phyloP scores from a whole-genome alignment of 2,888 invertebrate genomes.

The Athripsodes cinereus region DNA sequence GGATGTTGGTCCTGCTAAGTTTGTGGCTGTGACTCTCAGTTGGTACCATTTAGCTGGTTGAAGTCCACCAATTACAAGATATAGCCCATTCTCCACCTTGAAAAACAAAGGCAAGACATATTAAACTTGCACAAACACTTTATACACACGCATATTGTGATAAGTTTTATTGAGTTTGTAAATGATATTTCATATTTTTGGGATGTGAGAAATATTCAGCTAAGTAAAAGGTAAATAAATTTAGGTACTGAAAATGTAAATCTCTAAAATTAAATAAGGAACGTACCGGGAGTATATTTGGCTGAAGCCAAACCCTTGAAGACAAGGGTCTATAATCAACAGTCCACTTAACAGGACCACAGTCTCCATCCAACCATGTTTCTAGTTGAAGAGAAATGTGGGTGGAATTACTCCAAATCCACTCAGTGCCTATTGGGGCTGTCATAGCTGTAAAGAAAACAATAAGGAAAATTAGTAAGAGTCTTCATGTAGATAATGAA shows the following conservation, averaged over 20 bases:
- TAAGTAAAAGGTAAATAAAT: no score
- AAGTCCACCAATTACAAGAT: constrained; percentile 45
- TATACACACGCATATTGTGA: no score
- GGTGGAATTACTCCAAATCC: constrained; percentile 73
- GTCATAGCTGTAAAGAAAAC: constrained; percentile 45
- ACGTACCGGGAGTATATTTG: constrained; percentile 29
- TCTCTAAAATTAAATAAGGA: no score
- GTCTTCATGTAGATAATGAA: not conserved
- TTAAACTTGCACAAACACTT: no score
- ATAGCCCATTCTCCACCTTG: constrained; percentile 14
- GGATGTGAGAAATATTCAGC: no score
- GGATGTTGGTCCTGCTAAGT: constrained; percentile 57
- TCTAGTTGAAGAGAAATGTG: constrained; percentile 71
- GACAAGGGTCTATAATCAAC: constrained; percentile 60
- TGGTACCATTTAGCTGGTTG: constrained; percentile 57
- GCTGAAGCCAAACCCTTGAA: constrained; percentile 40
- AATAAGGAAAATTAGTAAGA: not conserved
- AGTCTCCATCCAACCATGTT: constrained; percentile 81
- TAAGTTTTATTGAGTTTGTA: no score
- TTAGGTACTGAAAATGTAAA: no score
- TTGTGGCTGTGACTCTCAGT: constrained; percentile 53
- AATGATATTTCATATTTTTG: no score
- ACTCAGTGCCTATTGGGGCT: constrained; percentile 65
- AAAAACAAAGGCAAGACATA: no score
- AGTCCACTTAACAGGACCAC: constrained; percentile 71